Evolutionary conservation across 2,113 vertebrate genomes (phyloP).

Genomic region (Lepisosteus oculatus): DNA sequence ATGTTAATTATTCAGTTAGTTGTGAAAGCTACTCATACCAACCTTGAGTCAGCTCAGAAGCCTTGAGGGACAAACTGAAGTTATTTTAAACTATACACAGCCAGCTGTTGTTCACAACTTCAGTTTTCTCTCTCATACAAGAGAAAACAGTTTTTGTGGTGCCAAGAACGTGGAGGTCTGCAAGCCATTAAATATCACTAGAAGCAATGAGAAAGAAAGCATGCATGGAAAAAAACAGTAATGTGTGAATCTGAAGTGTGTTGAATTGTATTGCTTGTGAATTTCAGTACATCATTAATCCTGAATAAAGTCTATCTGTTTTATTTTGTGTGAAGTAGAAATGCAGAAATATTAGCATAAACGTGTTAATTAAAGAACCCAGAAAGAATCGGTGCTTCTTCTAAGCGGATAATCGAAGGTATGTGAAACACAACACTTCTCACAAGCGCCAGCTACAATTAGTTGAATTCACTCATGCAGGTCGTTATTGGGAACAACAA

Average conservation of each 20-base stretch:
- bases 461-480: neutral
- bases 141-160: too few species aligned
- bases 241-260: neutral
- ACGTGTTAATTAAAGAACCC: constrained; percentile 7
- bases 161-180: too few species aligned
- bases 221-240: neutral
- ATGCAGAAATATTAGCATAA: constrained; percentile 3
- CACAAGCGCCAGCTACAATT: neutral
- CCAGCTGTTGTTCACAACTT: too few species aligned
- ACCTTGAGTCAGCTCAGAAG: too few species aligned
- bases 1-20: too few species aligned
- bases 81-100: too few species aligned
- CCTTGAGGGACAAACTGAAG: too few species aligned
- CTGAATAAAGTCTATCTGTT: neutral
- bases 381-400: neutral
- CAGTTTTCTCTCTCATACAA: too few species aligned
- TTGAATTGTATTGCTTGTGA: neutral
- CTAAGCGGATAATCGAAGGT: neutral
- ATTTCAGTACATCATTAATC: neutral
- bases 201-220: neutral
- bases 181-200: too few species aligned
- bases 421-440: neutral
- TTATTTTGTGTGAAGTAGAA: neutral
- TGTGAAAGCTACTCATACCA: too few species aligned
- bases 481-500: too few species aligned